A percentile compares a stretch with the other conserved stretches of the same genome.
phyloP scores from a whole-genome alignment of 2,888 invertebrate species.

The Steromphala cineraria region DNA sequence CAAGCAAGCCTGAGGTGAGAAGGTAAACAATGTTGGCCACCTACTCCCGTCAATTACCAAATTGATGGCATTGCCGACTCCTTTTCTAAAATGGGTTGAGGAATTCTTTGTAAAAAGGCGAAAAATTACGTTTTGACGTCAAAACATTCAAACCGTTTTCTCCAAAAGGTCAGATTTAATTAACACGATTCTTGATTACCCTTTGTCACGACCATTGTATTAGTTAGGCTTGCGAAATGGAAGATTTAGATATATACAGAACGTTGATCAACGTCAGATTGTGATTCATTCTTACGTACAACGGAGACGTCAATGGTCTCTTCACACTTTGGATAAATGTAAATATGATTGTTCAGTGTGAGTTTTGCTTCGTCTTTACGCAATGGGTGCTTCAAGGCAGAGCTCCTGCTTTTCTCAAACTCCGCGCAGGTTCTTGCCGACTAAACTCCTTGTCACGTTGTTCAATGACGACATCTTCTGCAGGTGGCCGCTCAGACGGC shows the following conservation, averaged over 20 bases:
- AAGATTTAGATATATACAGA: too few relatives aligned
- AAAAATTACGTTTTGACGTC: constrained; percentile 7
- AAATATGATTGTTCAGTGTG: too few relatives aligned
- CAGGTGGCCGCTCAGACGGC: background rate
- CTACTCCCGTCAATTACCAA: background rate
- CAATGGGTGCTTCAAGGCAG: too few relatives aligned
- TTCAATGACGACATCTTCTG: background rate
- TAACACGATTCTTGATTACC: background rate
- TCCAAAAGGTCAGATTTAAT: background rate
- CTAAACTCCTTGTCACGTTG: background rate
- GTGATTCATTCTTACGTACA: too few relatives aligned
- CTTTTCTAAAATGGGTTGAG: background rate
- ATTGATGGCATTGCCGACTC: background rate
- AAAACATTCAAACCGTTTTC: background rate
- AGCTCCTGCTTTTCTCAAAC: too few relatives aligned
- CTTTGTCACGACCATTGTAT: background rate
- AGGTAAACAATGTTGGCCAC: background rate
- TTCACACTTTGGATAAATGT: too few relatives aligned
- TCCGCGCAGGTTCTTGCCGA: background rate
- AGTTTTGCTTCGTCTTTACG: too few relatives aligned
- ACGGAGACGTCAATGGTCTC: too few relatives aligned
- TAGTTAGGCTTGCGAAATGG: too few relatives aligned
- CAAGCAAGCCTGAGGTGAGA: background rate
- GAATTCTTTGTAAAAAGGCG: constrained; percentile 7
- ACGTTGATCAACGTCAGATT: too few relatives aligned